Conservation (phyloP, 30 jellyfish, hydroid and myxozoan species). For the Chrysaora quinquecirrha region DNA sequence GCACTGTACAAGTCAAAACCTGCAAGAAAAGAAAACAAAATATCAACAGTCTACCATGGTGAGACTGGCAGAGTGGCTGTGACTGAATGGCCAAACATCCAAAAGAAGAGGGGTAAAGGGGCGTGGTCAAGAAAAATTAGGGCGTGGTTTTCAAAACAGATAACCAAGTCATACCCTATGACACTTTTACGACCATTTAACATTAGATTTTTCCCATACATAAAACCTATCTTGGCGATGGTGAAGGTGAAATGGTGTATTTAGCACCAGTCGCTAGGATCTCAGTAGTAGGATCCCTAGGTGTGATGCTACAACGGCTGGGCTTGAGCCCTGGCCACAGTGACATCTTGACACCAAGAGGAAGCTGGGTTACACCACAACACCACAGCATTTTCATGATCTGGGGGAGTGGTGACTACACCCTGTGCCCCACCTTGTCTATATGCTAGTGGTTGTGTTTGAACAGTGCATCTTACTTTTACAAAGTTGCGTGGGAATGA, state of each 20-base stretch:
- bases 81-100: not conserved
- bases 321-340: no score
- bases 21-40: not conserved
- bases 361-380: no score
- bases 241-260: no score
- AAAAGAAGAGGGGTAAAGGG: not conserved
- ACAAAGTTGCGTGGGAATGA: not conserved
- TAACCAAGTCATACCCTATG: not conserved
- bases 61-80: not conserved
- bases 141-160: not conserved
- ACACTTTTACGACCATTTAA: no score
- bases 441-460: not conserved
- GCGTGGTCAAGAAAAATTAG: not conserved
- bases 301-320: not conserved
- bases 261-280: no score
- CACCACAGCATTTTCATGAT: no score
- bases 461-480: not conserved
- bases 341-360: no score
- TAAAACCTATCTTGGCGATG: no score
- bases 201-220: no score
- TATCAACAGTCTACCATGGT: not conserved
- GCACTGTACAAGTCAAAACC: conserved; percentile 76
- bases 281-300: no score
- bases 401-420: not conserved
- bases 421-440: not conserved